phyloP scores from a whole-genome alignment of 2,797 vertebrate species.

The Epinephelus coioides region DNA sequence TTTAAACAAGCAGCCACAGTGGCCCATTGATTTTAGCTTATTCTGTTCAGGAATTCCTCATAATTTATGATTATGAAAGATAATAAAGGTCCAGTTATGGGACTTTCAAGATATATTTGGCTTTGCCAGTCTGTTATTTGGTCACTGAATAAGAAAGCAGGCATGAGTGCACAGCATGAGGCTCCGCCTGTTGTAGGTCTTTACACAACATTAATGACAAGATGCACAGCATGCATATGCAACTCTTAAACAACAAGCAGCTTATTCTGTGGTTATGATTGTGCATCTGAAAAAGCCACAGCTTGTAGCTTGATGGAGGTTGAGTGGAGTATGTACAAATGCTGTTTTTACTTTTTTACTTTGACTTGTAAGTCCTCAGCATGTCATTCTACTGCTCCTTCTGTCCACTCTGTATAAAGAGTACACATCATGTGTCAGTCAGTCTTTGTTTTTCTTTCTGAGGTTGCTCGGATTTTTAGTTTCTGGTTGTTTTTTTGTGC shows the following conservation, averaged over 20 bases:
- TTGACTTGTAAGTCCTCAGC: constrained; percentile 3
- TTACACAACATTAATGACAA: background rate
- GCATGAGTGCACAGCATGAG: background rate
- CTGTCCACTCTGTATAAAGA: background rate
- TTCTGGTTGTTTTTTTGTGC: too few species aligned
- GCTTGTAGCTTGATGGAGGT: background rate
- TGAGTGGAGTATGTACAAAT: background rate
- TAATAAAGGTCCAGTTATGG: constrained; percentile 17
- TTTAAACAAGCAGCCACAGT: constrained; percentile 38
- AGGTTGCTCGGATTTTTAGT: too few species aligned
- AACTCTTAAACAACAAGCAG: background rate
- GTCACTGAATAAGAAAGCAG: background rate
- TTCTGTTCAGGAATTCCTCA: constrained; percentile 31
- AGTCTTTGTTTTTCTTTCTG: too few species aligned
- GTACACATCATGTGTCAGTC: background rate
- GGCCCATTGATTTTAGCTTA: constrained; percentile 38
- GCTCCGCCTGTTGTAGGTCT: background rate
- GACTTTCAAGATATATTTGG: constrained; percentile 4
- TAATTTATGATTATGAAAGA: constrained; percentile 39
- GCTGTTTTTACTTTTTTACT: background rate
- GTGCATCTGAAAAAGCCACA: background rate
- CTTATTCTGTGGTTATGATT: background rate
- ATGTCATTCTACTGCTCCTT: background rate
- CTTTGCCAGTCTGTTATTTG: constrained; percentile 8
- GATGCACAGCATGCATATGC: background rate